Base-by-base conservation (phyloP, 92 coral and sea anemone genomes). In the Virgularia gustaviana region DNA sequence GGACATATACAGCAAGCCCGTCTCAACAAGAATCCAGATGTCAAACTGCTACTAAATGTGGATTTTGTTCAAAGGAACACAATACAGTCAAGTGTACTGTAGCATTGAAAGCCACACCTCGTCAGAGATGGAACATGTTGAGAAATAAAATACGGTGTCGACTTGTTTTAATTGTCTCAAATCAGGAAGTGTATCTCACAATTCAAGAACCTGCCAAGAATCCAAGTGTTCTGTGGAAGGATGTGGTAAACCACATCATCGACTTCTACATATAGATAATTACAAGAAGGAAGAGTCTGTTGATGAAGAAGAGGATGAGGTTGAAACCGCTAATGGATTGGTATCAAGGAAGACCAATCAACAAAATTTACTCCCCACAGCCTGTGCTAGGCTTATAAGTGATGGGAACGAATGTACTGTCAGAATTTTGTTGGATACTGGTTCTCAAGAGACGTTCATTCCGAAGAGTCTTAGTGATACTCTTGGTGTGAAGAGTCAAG, bases 101-200 rank as follows among this genome's bases (percentile, higher is more conserved):
- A 49, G n/a, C n/a, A 34, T 31, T 0, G 32, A 28, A 15, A 70
- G 22, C 32, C 49, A 70, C 19, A n/a, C 44, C 2, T 60, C 55
- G 2, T 27, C 29, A 27, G 76, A 70, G 27, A 70, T 60, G 55
- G 1, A 3, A 36, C 42, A 70, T 60, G 51, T 70, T 13, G 13
- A 34, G 2, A 51, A 49, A 13, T 60, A 49, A 3, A 51, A 29
- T 25, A 70, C 20, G n/a, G n/a, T n/a, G n/a, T n/a, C n/a, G 36
- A 31, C 36, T 22, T 77, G 82, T 32, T 77, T 77, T 39, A 65
- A 77, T 36, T 77, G 82, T 30, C 76, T 77, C 9, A 51, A 9
- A 6, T 65, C 76, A 3, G 65, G 65, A 12, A 45, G 72, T 12
- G 55, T 66, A 12, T 4, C 12, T 9, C 81, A 77, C 62, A 44